A percentile compares a stretch with the other conserved stretches of the same genome.
Conservation (phyloP, 2,113 vertebrate species). For the Setophaga coronata region DNA sequence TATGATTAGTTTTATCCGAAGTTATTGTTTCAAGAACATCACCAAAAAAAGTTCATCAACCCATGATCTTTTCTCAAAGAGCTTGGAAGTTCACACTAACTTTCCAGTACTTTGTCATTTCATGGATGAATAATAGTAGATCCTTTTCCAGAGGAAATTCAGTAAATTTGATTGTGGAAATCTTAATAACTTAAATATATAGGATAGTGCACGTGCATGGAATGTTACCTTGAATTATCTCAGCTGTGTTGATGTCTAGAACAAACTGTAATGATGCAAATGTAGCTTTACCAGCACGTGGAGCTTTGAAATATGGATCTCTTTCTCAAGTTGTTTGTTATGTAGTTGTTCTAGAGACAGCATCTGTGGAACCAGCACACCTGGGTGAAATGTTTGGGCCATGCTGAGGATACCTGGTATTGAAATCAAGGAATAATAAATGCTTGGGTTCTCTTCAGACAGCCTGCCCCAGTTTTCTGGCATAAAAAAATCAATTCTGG, state of each 20-base stretch:
- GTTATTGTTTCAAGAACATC: neutral
- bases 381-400: neutral
- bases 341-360: neutral
- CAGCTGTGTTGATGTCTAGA: neutral
- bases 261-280: neutral
- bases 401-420: neutral
- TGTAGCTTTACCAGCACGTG: neutral
- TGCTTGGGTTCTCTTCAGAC: neutral
- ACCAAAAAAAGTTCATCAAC: neutral
- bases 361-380: neutral
- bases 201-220: neutral
- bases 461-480: neutral
- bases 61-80: neutral
- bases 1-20: neutral
- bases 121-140: neutral
- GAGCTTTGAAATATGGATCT: neutral
- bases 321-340: neutral
- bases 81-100: neutral
- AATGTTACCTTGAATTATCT: neutral
- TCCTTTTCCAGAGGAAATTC: neutral
- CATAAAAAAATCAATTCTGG: neutral
- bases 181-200: neutral
- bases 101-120: neutral
- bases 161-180: neutral
- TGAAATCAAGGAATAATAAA: neutral